Evolutionary conservation across 2,113 vertebrate species (phyloP).

Genomic region (Chinchilla lanigera): DNA sequence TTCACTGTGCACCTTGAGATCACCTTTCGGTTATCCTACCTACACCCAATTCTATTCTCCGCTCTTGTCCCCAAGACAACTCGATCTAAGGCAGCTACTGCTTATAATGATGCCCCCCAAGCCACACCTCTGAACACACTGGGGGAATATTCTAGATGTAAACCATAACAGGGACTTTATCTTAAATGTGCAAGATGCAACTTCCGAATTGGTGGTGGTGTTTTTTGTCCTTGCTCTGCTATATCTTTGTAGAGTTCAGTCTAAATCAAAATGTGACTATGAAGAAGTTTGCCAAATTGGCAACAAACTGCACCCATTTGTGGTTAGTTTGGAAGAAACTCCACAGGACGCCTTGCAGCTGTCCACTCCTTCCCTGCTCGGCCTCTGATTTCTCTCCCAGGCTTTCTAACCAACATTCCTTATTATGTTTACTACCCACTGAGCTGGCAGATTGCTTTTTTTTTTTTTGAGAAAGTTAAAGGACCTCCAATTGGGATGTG

Average conservation of each 20-base stretch:
- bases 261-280: background rate
- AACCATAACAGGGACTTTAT: background rate
- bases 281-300: conserved; percentile 35
- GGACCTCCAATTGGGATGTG: background rate
- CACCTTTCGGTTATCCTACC: background rate
- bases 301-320: background rate
- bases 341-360: background rate
- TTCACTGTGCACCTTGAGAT: background rate
- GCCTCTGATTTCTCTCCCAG: background rate
- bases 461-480: conserved; percentile 40
- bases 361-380: background rate
- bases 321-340: conserved; percentile 44
- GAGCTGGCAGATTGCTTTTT: conserved; percentile 20
- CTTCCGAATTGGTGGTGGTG: background rate
- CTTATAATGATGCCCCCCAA: background rate
- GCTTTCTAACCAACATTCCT: conserved; percentile 27
- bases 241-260: background rate
- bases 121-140: background rate
- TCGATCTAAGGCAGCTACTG: background rate
- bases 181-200: background rate
- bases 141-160: background rate
- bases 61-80: background rate
- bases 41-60: background rate
- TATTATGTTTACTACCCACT: conserved; percentile 52
- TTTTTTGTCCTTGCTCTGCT: background rate